Percentiles rank a stretch among this genome's conserved stretches.
Evolutionary conservation across 23 tunicate genomes (phyloP).

Genomic region (Corella eumyota): DNA sequence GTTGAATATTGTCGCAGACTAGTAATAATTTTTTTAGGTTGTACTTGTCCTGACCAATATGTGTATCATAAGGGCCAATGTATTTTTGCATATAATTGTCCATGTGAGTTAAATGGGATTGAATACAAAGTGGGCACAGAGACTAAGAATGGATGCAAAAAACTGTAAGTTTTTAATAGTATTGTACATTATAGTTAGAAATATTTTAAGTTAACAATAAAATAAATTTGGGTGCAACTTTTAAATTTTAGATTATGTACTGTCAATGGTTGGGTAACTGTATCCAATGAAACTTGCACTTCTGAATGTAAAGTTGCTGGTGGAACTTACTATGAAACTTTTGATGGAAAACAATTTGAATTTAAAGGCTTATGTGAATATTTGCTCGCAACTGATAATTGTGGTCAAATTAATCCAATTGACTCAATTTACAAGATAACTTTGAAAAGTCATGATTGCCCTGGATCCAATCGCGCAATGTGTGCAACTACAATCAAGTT

Average conservation of each 20-base stretch:
- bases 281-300: conserved; percentile 5
- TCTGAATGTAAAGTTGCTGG: conserved; percentile 13
- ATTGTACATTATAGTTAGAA: too few species aligned
- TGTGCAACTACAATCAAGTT: conserved; percentile 5
- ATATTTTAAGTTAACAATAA: too few species aligned
- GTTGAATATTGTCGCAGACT: too few species aligned
- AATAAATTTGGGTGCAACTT: too few species aligned
- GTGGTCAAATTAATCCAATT: not conserved
- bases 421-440: not conserved
- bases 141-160: too few species aligned
- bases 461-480: conserved; percentile 19
- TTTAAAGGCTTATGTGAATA: conserved; percentile 14
- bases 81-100: too few species aligned
- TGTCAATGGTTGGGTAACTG: not conserved
- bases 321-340: conserved; percentile 15
- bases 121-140: too few species aligned
- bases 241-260: not conserved
- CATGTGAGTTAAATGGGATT: too few species aligned
- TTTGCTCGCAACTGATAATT: conserved; percentile 15
- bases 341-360: conserved; percentile 7
- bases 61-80: too few species aligned
- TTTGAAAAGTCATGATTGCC: conserved; percentile 12
- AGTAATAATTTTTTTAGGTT: too few species aligned
- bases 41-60: too few species aligned
- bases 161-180: too few species aligned